Evolutionary conservation across 2,888 invertebrate species (phyloP).

Genomic region (Tetanocera ferruginea): DNA sequence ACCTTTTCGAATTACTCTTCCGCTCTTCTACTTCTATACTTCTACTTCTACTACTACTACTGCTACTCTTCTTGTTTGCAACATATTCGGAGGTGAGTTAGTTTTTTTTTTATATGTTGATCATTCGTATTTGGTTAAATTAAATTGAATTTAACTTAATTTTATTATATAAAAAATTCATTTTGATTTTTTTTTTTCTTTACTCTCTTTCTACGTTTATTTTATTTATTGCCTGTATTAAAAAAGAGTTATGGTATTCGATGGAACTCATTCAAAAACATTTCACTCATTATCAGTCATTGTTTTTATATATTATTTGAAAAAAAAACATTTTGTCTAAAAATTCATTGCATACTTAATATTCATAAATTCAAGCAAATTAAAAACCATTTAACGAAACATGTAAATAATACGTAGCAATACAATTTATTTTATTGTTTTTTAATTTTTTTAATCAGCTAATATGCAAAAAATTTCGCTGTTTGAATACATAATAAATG

Average conservation of each 20-base stretch:
- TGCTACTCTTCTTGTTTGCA: constrained; percentile 49
- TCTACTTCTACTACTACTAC: constrained; percentile 42
- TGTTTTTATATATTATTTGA: background rate
- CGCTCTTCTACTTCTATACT: constrained; percentile 34
- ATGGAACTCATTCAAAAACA: background rate
- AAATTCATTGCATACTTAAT: background rate
- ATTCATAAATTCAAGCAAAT: background rate
- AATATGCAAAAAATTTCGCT: no score
- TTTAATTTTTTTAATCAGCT: no score
- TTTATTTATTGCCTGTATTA: constrained; percentile 12
- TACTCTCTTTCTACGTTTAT: constrained; percentile 27
- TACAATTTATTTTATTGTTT: no score
- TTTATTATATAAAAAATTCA: constrained; percentile 40
- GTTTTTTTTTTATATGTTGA: constrained; percentile 50
- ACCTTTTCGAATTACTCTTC: constrained; percentile 11
- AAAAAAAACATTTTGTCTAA: background rate
- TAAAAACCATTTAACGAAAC: background rate
- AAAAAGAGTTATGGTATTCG: background rate
- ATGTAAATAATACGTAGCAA: no score
- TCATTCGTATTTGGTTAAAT: constrained; percentile 42
- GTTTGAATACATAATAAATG: no score
- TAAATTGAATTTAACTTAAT: constrained; percentile 12
- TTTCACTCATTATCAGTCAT: no score
- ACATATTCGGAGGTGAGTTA: constrained; percentile 56
- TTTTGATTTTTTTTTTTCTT: constrained; percentile 35